Evolutionary conservation across 2,888 invertebrate genomes (phyloP), one percentile per base, ranked within the genome.

Genomic region (Clepsis dumicolana): DNA sequence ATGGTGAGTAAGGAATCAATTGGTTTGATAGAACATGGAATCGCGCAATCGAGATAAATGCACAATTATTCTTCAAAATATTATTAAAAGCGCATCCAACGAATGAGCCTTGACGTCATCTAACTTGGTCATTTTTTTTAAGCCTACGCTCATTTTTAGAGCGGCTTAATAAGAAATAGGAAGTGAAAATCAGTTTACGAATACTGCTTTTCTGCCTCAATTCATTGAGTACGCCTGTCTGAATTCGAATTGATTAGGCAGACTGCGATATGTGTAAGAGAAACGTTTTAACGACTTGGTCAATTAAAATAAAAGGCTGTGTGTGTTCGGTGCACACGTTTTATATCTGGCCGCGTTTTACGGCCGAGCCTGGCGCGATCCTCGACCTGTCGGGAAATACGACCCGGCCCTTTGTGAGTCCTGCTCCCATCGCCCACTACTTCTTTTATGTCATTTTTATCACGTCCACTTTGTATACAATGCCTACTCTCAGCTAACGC

Each of bases 271-370:
- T 48, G 21, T 48, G 48, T 12, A 35, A 32, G n/a, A 32, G 32
- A 56, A 18, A 18, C 14, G 16, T 25, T 52, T 54, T 66, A 35
- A 67, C 66, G 62, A 62, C 54, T 50, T 10, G 61, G 54, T 62
- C 54, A 62, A 61, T 66, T 53, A 61, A 59, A 65, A 62, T 62
- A 67, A 67, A 67, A 61, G 48, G 48, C 56, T 18, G 44, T 10
- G 54, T 64, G 52, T 29, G 68, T 59, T 27, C 52, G 57, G 41
- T n/a, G 59, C 59, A 54, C 16, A 29, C 66, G 73, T 84, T 81
- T 80, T 83, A 85, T 85, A 86, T 87, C 84, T 82, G 80, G 78
- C 82, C 83, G 82, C 83, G 83, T 83, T 88, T 88, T 88, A 88
- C 80, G 87, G 84, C 77, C 71, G 87, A 88, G 88, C 77, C 79